These are phyloP conservation scores for Pristionchus exspectatus DNA, from an alignment of 2,888 invertebrate genomes.

Conservation along the genomic window DNA sequence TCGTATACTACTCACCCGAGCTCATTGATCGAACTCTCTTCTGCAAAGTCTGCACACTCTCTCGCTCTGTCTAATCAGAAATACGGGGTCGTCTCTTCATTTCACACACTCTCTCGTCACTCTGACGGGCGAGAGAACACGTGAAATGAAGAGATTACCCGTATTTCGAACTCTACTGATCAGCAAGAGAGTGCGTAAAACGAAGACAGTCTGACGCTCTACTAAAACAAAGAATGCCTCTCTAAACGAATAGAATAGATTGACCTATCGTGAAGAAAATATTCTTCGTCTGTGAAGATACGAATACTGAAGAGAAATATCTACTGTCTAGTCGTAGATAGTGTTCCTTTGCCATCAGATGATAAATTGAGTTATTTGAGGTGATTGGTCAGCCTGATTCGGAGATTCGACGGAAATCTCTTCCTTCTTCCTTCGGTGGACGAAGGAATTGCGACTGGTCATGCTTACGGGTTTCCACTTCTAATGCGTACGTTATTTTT, in stretches of 20 bases:
- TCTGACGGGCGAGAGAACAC: neutral
- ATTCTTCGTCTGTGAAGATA: too few relatives aligned
- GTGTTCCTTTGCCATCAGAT: neutral
- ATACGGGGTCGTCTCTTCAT: neutral
- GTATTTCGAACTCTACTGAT: too few relatives aligned
- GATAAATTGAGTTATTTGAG: neutral
- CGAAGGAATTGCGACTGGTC: conserved; percentile 52
- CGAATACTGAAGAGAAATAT: neutral
- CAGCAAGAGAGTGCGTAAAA: too few relatives aligned
- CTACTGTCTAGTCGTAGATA: conserved; percentile 13
- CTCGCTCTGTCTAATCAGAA: neutral
- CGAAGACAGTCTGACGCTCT: too few relatives aligned
- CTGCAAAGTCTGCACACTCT: neutral
- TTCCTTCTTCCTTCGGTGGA: conserved; percentile 51
- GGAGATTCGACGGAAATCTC: conserved; percentile 56
- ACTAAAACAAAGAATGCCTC: too few relatives aligned
- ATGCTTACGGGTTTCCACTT: conserved; percentile 46
- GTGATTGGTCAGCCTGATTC: conserved; percentile 68
- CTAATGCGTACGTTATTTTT: conserved; percentile 43
- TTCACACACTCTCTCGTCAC: neutral
- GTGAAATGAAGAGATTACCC: too few relatives aligned
- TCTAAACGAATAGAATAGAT: too few relatives aligned
- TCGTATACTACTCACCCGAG: neutral
- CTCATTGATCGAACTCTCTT: neutral
- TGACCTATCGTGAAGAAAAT: too few relatives aligned